These are phyloP conservation scores for Dermochelys coriacea DNA, from an alignment of 2,797 vertebrate species.

Conservation along the genomic window DNA sequence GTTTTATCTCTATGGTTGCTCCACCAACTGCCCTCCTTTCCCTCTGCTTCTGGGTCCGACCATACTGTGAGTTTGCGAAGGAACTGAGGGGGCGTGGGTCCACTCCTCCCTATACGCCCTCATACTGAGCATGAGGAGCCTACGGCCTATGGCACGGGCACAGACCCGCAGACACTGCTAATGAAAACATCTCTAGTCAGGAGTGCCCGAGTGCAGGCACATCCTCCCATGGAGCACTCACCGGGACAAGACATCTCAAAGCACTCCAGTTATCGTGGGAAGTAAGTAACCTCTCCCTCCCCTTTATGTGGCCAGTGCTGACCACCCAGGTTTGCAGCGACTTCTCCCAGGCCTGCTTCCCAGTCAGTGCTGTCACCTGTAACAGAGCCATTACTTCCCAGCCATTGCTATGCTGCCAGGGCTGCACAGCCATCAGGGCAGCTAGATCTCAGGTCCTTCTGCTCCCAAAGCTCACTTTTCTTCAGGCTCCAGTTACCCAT, in stretches of 20 bases:
- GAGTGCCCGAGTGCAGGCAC: background rate
- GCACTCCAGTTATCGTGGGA: background rate
- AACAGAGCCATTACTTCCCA: background rate
- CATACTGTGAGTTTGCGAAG: background rate
- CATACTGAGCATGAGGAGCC: background rate
- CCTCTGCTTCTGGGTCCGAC: background rate
- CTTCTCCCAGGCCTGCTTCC: background rate
- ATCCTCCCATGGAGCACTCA: background rate
- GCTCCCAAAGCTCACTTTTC: background rate
- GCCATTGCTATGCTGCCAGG: background rate
- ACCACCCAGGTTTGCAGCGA: background rate
- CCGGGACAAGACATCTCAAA: background rate
- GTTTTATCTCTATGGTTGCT: background rate
- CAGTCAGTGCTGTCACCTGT: background rate
- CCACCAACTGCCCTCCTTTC: background rate
- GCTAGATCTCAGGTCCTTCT: background rate
- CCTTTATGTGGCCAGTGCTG: background rate
- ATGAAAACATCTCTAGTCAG: background rate
- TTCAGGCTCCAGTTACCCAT: background rate
- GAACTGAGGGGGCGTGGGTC: background rate
- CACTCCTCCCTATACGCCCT: background rate
- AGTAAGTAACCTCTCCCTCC: background rate
- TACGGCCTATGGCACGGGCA: fast-evolving
- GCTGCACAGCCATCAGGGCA: background rate
- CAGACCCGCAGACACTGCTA: background rate